Evolutionary conservation across 1,140 invertebrate species (phyloP).

Genomic region (Leptoteleia sp.): DNA sequence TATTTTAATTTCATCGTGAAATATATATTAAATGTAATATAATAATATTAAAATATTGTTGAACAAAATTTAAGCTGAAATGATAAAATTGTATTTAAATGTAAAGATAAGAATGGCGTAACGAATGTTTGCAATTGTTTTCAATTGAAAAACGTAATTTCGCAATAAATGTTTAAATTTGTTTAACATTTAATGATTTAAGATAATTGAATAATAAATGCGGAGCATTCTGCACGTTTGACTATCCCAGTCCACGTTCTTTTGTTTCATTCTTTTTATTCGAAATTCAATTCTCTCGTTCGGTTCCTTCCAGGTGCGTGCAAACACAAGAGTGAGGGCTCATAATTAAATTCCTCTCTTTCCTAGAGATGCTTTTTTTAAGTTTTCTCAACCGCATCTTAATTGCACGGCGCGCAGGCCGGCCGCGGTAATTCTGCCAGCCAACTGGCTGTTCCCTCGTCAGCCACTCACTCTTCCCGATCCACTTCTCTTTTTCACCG

Average conservation of each 20-base stretch:
- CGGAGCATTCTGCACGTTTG: slow-evolving; percentile 17
- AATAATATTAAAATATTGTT: too few species aligned
- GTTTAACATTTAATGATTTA: too few species aligned
- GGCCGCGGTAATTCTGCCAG: slow-evolving; percentile 62
- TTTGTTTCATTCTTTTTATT: slow-evolving; percentile 47
- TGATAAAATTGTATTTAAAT: too few species aligned
- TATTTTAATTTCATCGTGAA: too few species aligned
- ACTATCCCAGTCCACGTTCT: slow-evolving; percentile 23
- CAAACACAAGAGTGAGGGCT: slow-evolving; percentile 74
- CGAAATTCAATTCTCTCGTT: slow-evolving; percentile 56
- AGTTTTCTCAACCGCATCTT: slow-evolving; percentile 78
- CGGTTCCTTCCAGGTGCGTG: slow-evolving; percentile 76
- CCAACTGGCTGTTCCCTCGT: slow-evolving; percentile 66
- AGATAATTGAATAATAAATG: too few species aligned
- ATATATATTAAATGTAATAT: too few species aligned
- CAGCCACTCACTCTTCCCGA: slow-evolving; percentile 69
- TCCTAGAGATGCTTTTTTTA: slow-evolving; percentile 74
- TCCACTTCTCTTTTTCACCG: slow-evolving; percentile 67
- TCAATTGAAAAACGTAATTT: too few species aligned
- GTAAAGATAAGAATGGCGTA: too few species aligned
- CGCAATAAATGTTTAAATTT: too few species aligned
- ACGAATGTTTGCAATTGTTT: too few species aligned
- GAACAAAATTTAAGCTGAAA: too few species aligned
- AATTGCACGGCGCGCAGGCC: slow-evolving; percentile 76
- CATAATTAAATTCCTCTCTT: slow-evolving; percentile 80